phyloP scores from a whole-genome alignment of 64 coral and sea anemone species.

The Hydrozoanthus tunicans region DNA sequence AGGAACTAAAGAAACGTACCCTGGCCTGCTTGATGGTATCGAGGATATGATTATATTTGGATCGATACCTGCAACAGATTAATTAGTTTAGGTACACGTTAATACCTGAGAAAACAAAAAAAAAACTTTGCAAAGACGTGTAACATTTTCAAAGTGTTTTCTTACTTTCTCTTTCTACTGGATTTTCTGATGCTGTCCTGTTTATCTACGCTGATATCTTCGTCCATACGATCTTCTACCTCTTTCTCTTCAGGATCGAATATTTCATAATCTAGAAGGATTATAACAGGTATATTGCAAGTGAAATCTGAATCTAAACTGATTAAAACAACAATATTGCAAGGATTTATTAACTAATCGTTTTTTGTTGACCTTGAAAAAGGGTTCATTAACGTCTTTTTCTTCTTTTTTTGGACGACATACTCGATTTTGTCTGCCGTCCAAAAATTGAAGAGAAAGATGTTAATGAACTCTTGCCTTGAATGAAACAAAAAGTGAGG shows the following conservation, averaged over 20 bases:
- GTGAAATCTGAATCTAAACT: neutral
- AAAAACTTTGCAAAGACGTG: too few species aligned
- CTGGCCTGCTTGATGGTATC: slow-evolving; percentile 1
- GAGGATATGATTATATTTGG: slow-evolving; percentile 12
- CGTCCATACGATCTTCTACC: neutral
- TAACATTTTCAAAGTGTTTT: too few species aligned
- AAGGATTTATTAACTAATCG: too few species aligned
- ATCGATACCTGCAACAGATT: neutral
- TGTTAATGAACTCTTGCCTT: too few species aligned
- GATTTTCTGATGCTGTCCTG: neutral
- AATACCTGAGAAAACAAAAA: too few species aligned
- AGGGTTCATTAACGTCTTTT: too few species aligned
- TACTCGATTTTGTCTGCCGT: too few species aligned
- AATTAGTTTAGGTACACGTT: neutral
- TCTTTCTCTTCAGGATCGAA: neutral
- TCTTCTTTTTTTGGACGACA: too few species aligned
- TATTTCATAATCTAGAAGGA: slow-evolving; percentile 7
- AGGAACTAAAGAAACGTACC: neutral
- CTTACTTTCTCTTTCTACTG: slow-evolving; percentile 4
- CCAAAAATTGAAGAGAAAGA: too few species aligned
- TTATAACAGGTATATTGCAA: neutral
- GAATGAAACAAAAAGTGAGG: too few species aligned
- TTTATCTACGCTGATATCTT: neutral
- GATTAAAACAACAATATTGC: too few species aligned
- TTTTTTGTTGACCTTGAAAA: too few species aligned